Evolutionary conservation across 2,113 vertebrate species (phyloP).

Genomic region (Meles meles): DNA sequence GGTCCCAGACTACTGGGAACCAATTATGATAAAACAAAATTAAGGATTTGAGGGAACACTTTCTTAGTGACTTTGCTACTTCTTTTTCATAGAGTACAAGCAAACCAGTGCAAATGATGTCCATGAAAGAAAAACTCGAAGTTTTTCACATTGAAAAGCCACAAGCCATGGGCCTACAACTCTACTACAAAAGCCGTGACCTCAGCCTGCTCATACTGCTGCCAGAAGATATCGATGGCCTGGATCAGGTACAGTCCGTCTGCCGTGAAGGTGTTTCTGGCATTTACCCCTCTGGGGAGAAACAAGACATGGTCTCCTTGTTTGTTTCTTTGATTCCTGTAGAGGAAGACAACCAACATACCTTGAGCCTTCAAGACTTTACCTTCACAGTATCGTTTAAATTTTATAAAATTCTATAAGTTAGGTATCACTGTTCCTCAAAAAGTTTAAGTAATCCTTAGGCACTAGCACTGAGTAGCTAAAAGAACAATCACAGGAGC

Average conservation of each 20-base stretch:
- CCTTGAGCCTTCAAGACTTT: background rate
- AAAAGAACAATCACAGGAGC: background rate
- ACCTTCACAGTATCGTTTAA: background rate
- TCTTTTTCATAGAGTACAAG: conserved; percentile 79
- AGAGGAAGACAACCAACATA: background rate
- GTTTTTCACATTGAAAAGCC: conserved; percentile 72
- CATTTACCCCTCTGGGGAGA: background rate
- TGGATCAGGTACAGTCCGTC: conserved; percentile 84
- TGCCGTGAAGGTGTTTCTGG: background rate
- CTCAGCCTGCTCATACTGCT: conserved; percentile 91
- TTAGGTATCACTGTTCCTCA: background rate
- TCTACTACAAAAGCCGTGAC: conserved; percentile 85
- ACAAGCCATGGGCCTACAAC: conserved; percentile 83
- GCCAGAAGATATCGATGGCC: conserved; percentile 80
- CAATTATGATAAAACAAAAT: background rate
- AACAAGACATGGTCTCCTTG: background rate
- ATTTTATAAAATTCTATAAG: background rate
- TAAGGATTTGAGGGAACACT: background rate
- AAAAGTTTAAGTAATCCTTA: background rate
- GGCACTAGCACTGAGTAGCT: background rate
- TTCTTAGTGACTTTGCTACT: background rate
- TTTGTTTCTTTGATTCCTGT: background rate
- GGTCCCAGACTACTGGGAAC: background rate
- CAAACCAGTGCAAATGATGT: conserved; percentile 89
- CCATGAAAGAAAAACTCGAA: conserved; percentile 76